phyloP scores from a whole-genome alignment of 2,797 vertebrate genomes.

The Acanthurus leucopareius region DNA sequence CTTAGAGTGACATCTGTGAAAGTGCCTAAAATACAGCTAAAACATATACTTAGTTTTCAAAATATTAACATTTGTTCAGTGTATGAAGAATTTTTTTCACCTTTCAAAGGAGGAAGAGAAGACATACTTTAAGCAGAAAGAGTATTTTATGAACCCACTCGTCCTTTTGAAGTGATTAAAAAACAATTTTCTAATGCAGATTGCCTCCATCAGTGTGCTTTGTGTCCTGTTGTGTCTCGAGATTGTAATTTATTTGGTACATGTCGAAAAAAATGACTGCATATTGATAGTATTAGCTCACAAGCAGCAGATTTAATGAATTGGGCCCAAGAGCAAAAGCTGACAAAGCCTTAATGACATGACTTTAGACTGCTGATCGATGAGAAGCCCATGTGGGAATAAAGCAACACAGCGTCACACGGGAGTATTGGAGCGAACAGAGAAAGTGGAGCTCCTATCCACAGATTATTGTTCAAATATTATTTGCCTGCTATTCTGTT shows the following conservation, averaged over 20 bases:
- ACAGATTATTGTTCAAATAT: neutral
- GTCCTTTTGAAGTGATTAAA: neutral
- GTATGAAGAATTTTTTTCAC: neutral
- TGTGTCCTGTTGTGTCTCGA: constrained; percentile 13
- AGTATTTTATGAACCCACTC: constrained; percentile 2
- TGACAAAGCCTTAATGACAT: constrained; percentile 7
- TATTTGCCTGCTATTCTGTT: neutral
- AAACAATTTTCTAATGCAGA: constrained; percentile 5
- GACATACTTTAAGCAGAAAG: neutral
- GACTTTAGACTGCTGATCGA: constrained; percentile 21
- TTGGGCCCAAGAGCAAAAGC: constrained; percentile 10
- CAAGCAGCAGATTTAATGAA: constrained; percentile 19
- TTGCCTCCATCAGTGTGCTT: neutral
- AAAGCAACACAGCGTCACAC: neutral
- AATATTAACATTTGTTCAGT: neutral
- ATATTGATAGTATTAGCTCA: constrained; percentile 18
- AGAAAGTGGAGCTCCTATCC: neutral
- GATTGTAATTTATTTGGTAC: constrained; percentile 39
- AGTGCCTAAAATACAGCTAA: neutral
- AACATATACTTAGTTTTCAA: neutral
- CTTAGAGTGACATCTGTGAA: neutral
- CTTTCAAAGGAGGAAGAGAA: neutral
- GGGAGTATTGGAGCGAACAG: constrained; percentile 5
- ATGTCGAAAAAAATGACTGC: constrained; percentile 20
- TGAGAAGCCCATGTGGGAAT: constrained; percentile 6